Evolutionary conservation across 2,797 vertebrate genomes (phyloP).

Genomic region (Neoniphon sammara): DNA sequence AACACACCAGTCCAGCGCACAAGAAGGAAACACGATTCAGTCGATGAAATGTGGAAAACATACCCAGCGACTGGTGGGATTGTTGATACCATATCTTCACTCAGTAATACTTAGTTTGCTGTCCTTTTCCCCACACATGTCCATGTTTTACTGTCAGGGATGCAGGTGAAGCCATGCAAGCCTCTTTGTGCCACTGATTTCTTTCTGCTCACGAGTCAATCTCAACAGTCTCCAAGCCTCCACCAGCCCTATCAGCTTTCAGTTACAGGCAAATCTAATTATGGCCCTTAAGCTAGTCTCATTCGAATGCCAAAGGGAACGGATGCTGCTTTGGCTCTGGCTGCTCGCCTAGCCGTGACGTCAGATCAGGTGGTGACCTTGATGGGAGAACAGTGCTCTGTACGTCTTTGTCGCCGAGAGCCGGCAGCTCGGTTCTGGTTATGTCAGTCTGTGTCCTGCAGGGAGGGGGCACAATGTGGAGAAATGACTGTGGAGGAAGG

Average conservation of each 20-base stretch:
- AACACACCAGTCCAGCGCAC: slow-evolving; percentile 71
- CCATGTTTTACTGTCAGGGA: slow-evolving; percentile 19
- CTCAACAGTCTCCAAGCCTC: slow-evolving; percentile 11
- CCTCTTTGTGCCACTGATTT: slow-evolving; percentile 24
- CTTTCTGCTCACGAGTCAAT: not conserved
- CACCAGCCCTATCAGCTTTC: slow-evolving; percentile 44
- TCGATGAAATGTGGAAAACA: slow-evolving; percentile 64
- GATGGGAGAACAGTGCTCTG: slow-evolving; percentile 57
- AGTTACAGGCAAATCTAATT: slow-evolving; percentile 67
- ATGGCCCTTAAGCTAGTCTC: slow-evolving; percentile 61
- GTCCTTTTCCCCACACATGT: not conserved
- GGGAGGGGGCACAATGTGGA: not conserved
- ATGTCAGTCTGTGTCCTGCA: slow-evolving; percentile 2
- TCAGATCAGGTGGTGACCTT: slow-evolving; percentile 79
- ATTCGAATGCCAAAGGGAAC: slow-evolving; percentile 59
- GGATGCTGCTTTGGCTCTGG: slow-evolving; percentile 43
- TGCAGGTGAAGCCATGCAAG: not conserved
- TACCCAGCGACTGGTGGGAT: slow-evolving; percentile 41
- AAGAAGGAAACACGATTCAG: slow-evolving; percentile 69
- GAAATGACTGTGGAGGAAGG: slow-evolving; percentile 12
- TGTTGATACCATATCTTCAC: slow-evolving; percentile 25
- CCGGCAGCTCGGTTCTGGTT: slow-evolving; percentile 18
- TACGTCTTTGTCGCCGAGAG: slow-evolving; percentile 64
- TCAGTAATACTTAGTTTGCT: slow-evolving; percentile 14
- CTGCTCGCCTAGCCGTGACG: slow-evolving; percentile 59